Percentiles rank a stretch among this genome's conserved stretches.
These are phyloP conservation scores for Lasioglossum leucozonium DNA, from an alignment of 2,888 invertebrate genomes.

Conservation along the genomic window DNA sequence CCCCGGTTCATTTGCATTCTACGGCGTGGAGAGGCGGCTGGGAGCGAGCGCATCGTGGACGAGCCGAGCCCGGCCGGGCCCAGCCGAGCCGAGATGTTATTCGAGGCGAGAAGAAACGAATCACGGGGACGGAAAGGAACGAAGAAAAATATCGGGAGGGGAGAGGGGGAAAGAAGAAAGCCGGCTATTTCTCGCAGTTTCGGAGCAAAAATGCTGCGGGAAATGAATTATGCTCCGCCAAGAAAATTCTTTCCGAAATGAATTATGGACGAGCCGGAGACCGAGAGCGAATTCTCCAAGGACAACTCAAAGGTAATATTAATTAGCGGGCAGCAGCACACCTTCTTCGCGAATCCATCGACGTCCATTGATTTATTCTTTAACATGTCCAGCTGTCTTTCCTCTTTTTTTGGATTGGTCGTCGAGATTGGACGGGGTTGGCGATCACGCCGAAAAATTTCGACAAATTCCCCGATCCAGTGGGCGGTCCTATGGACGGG, in stretches of 20 bases:
- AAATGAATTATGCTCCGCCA: slow-evolving; percentile 25
- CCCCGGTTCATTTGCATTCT: slow-evolving; percentile 60
- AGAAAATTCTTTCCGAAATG: slow-evolving; percentile 44
- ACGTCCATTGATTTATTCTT: background rate
- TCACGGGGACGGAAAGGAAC: slow-evolving; percentile 37
- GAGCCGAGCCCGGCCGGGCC: background rate
- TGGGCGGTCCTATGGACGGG: background rate
- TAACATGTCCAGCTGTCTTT: background rate
- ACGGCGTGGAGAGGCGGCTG: slow-evolving; percentile 12
- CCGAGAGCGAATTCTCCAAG: background rate
- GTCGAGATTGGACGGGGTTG: background rate
- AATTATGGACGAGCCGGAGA: slow-evolving; percentile 27
- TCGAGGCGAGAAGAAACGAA: slow-evolving; percentile 48
- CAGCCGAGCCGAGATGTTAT: slow-evolving; percentile 30
- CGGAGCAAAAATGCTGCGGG: slow-evolving; percentile 36
- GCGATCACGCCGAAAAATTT: slow-evolving; percentile 18
- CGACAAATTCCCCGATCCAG: slow-evolving; percentile 11
- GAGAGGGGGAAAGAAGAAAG: no score
- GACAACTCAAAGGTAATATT: background rate
- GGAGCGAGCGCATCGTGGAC: slow-evolving; percentile 28
- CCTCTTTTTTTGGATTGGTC: background rate
- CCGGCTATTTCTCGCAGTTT: slow-evolving; percentile 32
- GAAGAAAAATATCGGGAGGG: slow-evolving; percentile 38
- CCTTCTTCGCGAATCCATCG: background rate
- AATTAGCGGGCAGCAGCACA: background rate